A percentile compares a stretch with the other conserved stretches of the same genome.
These are phyloP conservation scores for Catagonus wagneri DNA, from an alignment of 2,113 vertebrate genomes.

Conservation along the genomic window DNA sequence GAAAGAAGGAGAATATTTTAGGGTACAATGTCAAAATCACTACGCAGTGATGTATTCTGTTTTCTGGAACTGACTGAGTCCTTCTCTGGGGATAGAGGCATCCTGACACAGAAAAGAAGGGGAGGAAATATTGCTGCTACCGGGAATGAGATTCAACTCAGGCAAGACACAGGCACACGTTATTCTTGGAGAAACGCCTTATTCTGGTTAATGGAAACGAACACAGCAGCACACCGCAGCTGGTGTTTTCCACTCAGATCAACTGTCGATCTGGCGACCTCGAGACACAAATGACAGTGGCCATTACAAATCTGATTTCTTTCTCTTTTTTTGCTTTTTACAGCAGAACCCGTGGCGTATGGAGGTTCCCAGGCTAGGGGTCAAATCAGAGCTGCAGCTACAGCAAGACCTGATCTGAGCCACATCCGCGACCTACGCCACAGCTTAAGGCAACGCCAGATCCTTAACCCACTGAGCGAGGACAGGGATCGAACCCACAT, in stretches of 20 bases:
- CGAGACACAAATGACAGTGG: background rate
- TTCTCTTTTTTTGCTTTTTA: background rate
- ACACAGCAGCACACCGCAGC: background rate
- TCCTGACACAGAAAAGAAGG: background rate
- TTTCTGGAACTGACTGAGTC: background rate
- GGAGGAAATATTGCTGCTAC: background rate
- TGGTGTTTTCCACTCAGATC: background rate
- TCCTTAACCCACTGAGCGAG: too few relatives aligned
- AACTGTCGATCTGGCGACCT: fast-evolving
- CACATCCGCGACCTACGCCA: too few relatives aligned
- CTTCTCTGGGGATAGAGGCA: background rate
- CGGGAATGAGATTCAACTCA: background rate
- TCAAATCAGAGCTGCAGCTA: too few relatives aligned
- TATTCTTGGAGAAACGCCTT: background rate
- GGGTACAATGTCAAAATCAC: background rate
- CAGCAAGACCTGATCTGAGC: too few relatives aligned
- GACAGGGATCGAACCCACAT: too few relatives aligned
- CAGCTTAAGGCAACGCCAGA: too few relatives aligned
- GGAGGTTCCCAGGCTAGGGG: too few relatives aligned
- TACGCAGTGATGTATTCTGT: background rate
- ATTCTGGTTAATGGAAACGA: background rate
- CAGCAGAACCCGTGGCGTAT: too few relatives aligned
- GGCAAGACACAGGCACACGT: fast-evolving
- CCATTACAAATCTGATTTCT: background rate
- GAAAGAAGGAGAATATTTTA: background rate